Base-by-base conservation (phyloP, 2,113 vertebrate genomes). In the Aldabrachelys gigantea region DNA sequence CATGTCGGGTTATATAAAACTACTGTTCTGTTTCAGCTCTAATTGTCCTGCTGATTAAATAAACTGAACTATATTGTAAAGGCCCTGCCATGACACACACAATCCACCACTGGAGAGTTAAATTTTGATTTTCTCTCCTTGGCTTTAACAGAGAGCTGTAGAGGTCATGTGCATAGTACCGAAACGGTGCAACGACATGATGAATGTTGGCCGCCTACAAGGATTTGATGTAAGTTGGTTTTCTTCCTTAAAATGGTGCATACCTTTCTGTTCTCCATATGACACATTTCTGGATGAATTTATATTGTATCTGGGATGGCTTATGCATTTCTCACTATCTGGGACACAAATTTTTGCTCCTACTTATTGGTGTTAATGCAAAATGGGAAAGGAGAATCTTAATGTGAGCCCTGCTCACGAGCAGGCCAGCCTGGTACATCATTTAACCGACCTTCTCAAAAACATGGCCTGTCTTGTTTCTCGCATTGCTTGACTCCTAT, bases 131-230 rank as follows among this genome's bases (percentile, higher is more conserved):
- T 94, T 91, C 90, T 87, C 93, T 94, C 47, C 96, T 96, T 93
- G 80, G 91, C 35, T 44, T 89, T 97, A 91, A 49, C 98, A 99
- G 99, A 99, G 98, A 99, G 98, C 99, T 14, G 99, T 99, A 96
- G 99, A 99, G 96, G 99, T 99, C 97, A 99, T 99, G 99, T 99
- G 99, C 98, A 98, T 99, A 59, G 99, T 99, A 93, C 99, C 99
- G 29, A 99, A 99, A 98, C 98, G 99, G 88, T 99, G 99, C 97
- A 99, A 99, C 76, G 99, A 99, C 97, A 99, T 99, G 99, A 99
- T 99, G 99, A 99, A 99, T 96, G 99, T 99, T 10, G 99, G 99
- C 56, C 98, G 99, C 72, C 99, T 99, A 84, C 99, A 99, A 98
- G 99, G 99, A 97, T 99, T 99, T 95, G 99, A 99, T 91, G 99